Evolutionary conservation across 2,113 vertebrate species (phyloP), one percentile per base, ranked within the genome.

Genomic region (Acinonyx jubatus): DNA sequence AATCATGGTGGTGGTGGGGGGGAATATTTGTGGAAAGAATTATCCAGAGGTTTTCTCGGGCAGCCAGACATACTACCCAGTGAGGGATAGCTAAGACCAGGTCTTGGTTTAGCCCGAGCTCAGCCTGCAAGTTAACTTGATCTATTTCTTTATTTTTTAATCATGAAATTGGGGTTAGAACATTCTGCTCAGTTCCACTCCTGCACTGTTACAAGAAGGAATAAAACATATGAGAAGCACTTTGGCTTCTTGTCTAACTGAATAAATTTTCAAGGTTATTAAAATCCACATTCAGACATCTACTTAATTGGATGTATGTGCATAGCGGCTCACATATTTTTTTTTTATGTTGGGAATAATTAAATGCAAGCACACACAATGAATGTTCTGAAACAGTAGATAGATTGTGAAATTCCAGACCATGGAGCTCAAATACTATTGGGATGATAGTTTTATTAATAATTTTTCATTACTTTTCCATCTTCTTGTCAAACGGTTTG

Each of bases 211-310:
- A 52, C 74, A 94, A 81, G 38, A 68, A 95, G 41, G 38, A n/a
- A 89, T 95, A 89, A 95, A 95, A 92, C 73, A 68, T 52, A 87
- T 38, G 97, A 95, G 84, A 97, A 78, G 41, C 31, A 61, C 76
- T 84, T 80, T 41, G 85, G 68, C 73, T 91, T 71, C 92, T 89
- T 66, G 48, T 57, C 57, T 94, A 97, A 98, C 90, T 97, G 90
- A 97, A 98, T 97, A 96, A 85, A 96, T 96, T 96, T 89, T 96
- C 96, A 96, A 97, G 92, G 96, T 98, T 98, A 97, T 97, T 98
- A 97, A 98, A 97, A 96, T 52, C 91, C 50, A 96, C 78, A 94
- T 89, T 95, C 94, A 94, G 95, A 96, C 82, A 97, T 97, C 95
- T 89, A 90, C 81, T 98, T 98, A 98, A 97, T 97, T 97, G 94